Base-by-base conservation (phyloP, 2,888 invertebrate species). In the Pterobdella sp. region DNA sequence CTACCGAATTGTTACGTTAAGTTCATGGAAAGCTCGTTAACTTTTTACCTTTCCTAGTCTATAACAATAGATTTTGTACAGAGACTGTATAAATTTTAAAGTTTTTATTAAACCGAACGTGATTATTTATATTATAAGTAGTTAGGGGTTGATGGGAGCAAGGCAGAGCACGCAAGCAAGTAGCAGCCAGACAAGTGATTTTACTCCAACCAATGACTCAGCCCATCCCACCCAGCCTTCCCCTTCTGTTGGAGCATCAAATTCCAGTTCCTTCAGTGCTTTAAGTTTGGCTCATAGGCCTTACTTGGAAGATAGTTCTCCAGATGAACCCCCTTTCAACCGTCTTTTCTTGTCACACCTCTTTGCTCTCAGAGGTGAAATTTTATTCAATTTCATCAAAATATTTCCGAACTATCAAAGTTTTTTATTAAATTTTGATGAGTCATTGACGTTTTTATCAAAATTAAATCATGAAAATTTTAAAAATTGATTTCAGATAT, bases 401-500 rank as follows among this genome's bases (percentile, higher is more conserved):
- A 22, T 18, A 29, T 64, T 29, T 64, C 10, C 14, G 10, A 26
- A 14, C 10, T 14, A 10, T 22, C 14, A 29, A 14, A 26, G 31
- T 18, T 14, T n/a, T 26, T n/a, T 42, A 4, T 63, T 71, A 22
- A 7, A 7, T n/a, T 69, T 69, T 69, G 7, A 18, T 26, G 31
- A 49, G 14, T 14, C 63, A 63, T 63, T 29, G 10, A 18, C 26
- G 7, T 63, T 63, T 29, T 63, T 63, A 10, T 63, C 49, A 42
- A 42, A 42, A 36, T 31, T 34, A 1, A n/a, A 18, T 1, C 2
- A 14, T 35, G 35, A 34, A 1, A 4, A 29, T 67, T 1, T 67
- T 32, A 1, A 67, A 67, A 18, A 66, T 34, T 26, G 29, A 31
- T 31, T 32, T 34, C 32, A 95, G 97, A 95, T 86, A 91, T 97